Conservation (phyloP, 2,888 invertebrate species). For the Drosophila anomelani region DNA sequence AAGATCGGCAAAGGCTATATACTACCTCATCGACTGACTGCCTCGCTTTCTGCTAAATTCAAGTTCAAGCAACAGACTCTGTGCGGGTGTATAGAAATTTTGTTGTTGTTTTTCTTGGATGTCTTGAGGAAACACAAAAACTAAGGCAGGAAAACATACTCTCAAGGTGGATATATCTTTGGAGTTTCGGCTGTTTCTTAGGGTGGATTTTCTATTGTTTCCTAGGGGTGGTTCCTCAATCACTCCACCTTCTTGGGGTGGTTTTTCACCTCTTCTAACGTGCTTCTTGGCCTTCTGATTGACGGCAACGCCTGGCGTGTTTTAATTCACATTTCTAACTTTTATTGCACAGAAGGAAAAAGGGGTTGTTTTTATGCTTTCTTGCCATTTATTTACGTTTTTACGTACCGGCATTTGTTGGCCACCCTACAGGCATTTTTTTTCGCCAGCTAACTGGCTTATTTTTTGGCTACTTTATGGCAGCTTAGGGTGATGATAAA, state of each 20-base stretch:
- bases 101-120: slow-evolving; percentile 5
- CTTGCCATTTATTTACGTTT: slow-evolving; percentile 20
- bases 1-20: slow-evolving; percentile 8
- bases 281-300: slow-evolving; percentile 56
- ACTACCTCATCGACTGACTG: slow-evolving; percentile 12
- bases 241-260: slow-evolving; percentile 45
- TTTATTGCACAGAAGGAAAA: slow-evolving; percentile 19
- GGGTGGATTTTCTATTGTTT: slow-evolving; percentile 58
- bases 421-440: slow-evolving; percentile 39
- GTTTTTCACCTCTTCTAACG: slow-evolving; percentile 49
- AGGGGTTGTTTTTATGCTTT: slow-evolving; percentile 48
- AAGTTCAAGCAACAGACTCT: slow-evolving; percentile 56
- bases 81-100: slow-evolving; percentile 37
- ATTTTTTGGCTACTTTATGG: slow-evolving; percentile 40
- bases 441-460: slow-evolving; percentile 17
- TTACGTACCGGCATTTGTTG: slow-evolving; percentile 47
- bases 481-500: slow-evolving; percentile 40
- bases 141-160: slow-evolving; percentile 12
- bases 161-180: slow-evolving; percentile 55
- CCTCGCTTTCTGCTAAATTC: slow-evolving; percentile 58
- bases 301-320: slow-evolving; percentile 62
- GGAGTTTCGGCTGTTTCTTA: slow-evolving; percentile 30
- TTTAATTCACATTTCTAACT: slow-evolving; percentile 51
- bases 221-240: slow-evolving; percentile 61
- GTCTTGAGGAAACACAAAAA: slow-evolving; percentile 6